A percentile compares a stretch with the other conserved stretches of the same genome.
Conservation (phyloP, 2,797 vertebrate species). For the Parotocinclus haroldoi region DNA sequence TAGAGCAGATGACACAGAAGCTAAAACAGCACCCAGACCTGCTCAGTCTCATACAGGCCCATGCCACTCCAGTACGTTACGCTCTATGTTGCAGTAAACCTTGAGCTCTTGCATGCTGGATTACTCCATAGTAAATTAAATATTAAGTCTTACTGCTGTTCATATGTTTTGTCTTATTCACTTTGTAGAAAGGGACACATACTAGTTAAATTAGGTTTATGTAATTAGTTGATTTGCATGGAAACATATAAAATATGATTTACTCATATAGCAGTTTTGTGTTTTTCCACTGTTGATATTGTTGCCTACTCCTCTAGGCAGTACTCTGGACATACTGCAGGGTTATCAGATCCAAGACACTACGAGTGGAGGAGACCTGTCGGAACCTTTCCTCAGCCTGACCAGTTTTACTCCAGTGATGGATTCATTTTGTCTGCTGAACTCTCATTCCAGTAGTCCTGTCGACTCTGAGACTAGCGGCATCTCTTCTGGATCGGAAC, state of each 20-base stretch:
- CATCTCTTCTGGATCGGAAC: constrained; percentile 95
- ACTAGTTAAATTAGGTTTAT: no score
- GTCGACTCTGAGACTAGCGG: constrained; percentile 96
- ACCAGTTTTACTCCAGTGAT: constrained; percentile 65
- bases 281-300: constrained; percentile 34
- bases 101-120: no score
- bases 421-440: constrained; percentile 79
- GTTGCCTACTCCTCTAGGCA: constrained; percentile 37
- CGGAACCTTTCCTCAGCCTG: constrained; percentile 83
- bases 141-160: not conserved
- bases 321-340: constrained; percentile 81
- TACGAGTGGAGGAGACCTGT: constrained; percentile 78
- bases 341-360: constrained; percentile 75
- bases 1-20: constrained; percentile 38
- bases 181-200: not conserved
- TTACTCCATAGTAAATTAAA: not conserved
- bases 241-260: not conserved
- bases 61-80: constrained; percentile 17
- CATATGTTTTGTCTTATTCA: not conserved
- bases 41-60: constrained; percentile 36
- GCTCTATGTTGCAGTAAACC: not conserved
- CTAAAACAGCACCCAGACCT: constrained; percentile 18
- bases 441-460: constrained; percentile 94
- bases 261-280: not conserved
- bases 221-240: not conserved